Evolutionary conservation across 2,113 vertebrate species (phyloP).

Genomic region (Cebidichthys violaceus): DNA sequence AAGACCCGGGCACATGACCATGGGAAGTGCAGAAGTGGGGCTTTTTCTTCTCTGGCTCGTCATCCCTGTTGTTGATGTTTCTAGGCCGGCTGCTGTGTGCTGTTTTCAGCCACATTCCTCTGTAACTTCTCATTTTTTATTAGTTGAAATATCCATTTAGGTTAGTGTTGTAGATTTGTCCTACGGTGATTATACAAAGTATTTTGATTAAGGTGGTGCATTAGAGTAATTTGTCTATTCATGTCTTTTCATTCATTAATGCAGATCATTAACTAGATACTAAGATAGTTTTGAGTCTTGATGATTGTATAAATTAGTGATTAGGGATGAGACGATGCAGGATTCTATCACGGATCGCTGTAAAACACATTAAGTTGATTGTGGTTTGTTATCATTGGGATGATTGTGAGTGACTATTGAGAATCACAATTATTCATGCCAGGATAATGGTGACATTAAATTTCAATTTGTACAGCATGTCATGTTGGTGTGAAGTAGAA

Average conservation of each 20-base stretch:
- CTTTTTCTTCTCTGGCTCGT: slow-evolving; percentile 30
- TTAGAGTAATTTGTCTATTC: neutral
- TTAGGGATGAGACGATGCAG: neutral
- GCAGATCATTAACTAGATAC: neutral
- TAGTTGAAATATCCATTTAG: neutral
- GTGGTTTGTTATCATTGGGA: neutral
- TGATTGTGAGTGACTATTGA: neutral
- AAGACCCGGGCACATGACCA: slow-evolving; percentile 65
- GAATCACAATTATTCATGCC: neutral
- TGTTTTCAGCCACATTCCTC: slow-evolving; percentile 14
- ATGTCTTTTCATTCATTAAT: neutral
- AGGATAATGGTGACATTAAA: neutral
- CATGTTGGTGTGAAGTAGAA: neutral
- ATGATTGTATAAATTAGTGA: neutral
- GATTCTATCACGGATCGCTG: neutral
- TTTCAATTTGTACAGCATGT: neutral
- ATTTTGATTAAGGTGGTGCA: neutral
- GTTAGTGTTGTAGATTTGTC: neutral
- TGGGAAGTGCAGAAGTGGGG: slow-evolving; percentile 59
- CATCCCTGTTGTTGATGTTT: slow-evolving; percentile 36
- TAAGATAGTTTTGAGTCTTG: neutral
- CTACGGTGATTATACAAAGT: neutral
- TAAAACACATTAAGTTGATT: neutral
- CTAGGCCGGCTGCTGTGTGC: slow-evolving; percentile 7
- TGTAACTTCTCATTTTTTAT: neutral